Conservation (phyloP, 2,888 invertebrate genomes). For the Keiferia lycopersicella region DNA sequence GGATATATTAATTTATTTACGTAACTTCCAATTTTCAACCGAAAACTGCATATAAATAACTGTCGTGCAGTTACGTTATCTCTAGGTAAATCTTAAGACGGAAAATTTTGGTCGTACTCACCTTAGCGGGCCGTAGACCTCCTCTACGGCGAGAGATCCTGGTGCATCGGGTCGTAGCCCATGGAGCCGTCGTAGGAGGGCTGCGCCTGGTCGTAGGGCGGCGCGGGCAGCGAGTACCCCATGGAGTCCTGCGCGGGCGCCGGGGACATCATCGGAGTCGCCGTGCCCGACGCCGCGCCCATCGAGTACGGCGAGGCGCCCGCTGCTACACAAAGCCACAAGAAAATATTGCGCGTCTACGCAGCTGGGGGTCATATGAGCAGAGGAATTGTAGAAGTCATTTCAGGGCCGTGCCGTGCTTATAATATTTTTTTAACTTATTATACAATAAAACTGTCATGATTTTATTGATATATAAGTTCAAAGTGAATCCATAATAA, state of each 20-base stretch:
- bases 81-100: too few relatives aligned
- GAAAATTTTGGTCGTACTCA: too few relatives aligned
- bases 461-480: too few relatives aligned
- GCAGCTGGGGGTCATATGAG: not conserved
- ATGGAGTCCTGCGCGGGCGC: slow-evolving; percentile 95
- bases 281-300: slow-evolving; percentile 93
- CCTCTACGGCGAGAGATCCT: slow-evolving; percentile 86
- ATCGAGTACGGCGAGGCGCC: slow-evolving; percentile 93
- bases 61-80: too few relatives aligned
- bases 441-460: too few relatives aligned
- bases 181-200: slow-evolving; percentile 94
- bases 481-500: too few relatives aligned
- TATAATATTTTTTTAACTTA: too few relatives aligned
- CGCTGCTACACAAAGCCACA: slow-evolving; percentile 63
- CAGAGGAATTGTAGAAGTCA: not conserved
- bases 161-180: slow-evolving; percentile 96
- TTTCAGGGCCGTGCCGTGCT: too few relatives aligned
- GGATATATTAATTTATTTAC: too few relatives aligned
- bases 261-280: slow-evolving; percentile 97
- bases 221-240: slow-evolving; percentile 96
- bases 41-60: too few relatives aligned
- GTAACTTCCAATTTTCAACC: too few relatives aligned
- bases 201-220: slow-evolving; percentile 94
- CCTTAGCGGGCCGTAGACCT: not conserved
- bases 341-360: not conserved